Base-by-base conservation (phyloP, 2,797 vertebrate genomes). In the Macrochelys suwanniensis region DNA sequence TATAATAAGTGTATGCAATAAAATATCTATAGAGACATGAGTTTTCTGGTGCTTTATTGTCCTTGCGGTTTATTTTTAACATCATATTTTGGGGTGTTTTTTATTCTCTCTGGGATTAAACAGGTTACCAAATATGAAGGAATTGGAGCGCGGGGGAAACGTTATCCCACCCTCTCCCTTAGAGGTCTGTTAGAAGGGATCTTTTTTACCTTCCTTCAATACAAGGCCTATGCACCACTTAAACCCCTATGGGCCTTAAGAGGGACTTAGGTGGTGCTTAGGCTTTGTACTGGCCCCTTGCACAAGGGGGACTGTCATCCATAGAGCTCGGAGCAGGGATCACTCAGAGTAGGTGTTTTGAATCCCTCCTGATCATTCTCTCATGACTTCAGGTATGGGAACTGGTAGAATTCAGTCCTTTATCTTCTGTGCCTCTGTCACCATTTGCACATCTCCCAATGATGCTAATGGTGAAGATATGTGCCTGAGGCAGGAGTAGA, bases 1-100 rank as follows among this genome's bases (percentile, higher is more conserved):
- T n/a, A 71, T 42, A 71, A 42, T 42, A 68, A 68, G 9, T 31
- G 83, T 51, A 54, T 68, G 53, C 77, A 97, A 96, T 89, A 96
- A 95, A 96, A 85, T 68, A 7, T 9, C 5, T 53, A 77, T 74
- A 82, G 84, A 59, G 71, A 95, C 91, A 21, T 7, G 23, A 0
- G 1, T 21, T 50, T 54, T 80, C 7, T 0, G 0, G 57, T 0
- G 1, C 19, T 93, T 94, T 94, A 26, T 33, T 61, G 37, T 15
- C 80, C 5, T 25, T 8, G 33, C 17, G 89, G 13, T 37, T 90
- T 53, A 61, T 56, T 65, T 78, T 65, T n/a, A 51, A 49, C 31
- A 26, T n/a, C 4, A 21, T 76, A 42, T 47, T 19, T 71, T 37
- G 65, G 42, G 71, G 42, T 12, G 23, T 47, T 13, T 74, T 76